These are phyloP conservation scores for Biston stratarius DNA, from an alignment of 2,888 invertebrate species.

Conservation along the genomic window DNA sequence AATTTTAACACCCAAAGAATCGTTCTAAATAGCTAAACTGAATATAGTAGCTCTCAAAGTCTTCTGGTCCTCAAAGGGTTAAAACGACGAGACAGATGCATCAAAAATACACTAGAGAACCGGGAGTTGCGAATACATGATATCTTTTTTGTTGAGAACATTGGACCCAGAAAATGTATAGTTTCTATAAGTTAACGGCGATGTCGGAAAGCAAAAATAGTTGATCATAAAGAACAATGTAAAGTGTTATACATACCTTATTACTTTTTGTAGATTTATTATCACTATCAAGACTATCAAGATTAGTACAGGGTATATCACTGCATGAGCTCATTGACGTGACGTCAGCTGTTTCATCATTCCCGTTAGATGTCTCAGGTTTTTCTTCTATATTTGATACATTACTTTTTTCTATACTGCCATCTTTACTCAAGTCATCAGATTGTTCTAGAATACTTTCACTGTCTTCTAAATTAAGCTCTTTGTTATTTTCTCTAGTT, in stretches of 20 bases:
- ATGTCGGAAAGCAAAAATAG: not conserved
- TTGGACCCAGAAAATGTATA: too few species aligned
- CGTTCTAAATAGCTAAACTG: too few species aligned
- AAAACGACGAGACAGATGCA: too few species aligned
- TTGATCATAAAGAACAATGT: not conserved
- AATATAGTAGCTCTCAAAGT: too few species aligned
- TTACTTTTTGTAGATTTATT: conserved; percentile 63
- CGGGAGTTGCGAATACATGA: too few species aligned
- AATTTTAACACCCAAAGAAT: too few species aligned
- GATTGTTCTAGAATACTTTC: conserved; percentile 57
- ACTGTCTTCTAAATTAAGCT: conserved; percentile 55
- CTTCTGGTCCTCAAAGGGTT: too few species aligned
- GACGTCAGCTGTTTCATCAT: conserved; percentile 51
- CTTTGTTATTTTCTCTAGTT: conserved; percentile 55
- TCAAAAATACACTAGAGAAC: too few species aligned
- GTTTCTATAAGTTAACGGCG: not conserved
- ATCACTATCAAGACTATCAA: conserved; percentile 58
- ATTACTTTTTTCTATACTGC: conserved; percentile 48
- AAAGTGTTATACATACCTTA: conserved; percentile 59
- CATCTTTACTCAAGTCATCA: conserved; percentile 62
- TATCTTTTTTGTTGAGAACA: too few species aligned
- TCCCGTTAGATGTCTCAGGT: conserved; percentile 47
- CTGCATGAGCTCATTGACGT: conserved; percentile 56
- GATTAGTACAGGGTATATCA: conserved; percentile 52
- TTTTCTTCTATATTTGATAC: conserved; percentile 51